phyloP scores from a whole-genome alignment of 2,113 vertebrate species.

The Ctenodactylus gundi region DNA sequence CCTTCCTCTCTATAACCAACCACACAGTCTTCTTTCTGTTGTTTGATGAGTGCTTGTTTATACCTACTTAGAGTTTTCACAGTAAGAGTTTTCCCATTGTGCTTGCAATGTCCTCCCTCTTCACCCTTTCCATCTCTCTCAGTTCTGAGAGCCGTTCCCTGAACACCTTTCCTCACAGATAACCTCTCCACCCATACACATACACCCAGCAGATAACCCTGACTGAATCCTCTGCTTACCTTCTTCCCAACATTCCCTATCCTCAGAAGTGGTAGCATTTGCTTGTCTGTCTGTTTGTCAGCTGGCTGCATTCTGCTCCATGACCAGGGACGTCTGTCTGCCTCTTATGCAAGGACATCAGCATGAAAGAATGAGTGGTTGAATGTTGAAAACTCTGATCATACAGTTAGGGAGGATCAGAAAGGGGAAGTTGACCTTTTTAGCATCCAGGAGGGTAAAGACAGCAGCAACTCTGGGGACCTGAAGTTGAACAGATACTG shows the following conservation, averaged over 20 bases:
- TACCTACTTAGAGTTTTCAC: background rate
- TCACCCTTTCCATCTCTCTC: background rate
- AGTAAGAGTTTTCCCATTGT: background rate
- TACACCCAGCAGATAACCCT: background rate
- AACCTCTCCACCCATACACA: background rate
- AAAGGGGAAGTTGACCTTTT: background rate
- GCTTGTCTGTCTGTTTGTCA: background rate
- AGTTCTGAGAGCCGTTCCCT: background rate
- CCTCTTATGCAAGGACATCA: background rate
- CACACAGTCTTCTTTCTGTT: background rate
- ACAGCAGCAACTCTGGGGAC: background rate
- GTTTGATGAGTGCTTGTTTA: background rate
- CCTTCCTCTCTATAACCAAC: background rate
- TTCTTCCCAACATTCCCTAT: background rate
- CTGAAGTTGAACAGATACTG: background rate
- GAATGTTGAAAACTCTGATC: background rate
- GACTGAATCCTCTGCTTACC: background rate
- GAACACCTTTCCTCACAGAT: background rate
- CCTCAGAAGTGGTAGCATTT: background rate
- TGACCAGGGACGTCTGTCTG: background rate
- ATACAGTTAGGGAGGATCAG: background rate
- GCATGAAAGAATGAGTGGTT: background rate
- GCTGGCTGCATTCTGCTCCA: background rate
- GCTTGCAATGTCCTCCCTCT: background rate
- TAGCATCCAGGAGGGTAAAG: background rate